phyloP scores from a whole-genome alignment of 2,797 vertebrate genomes.

The Aphelocoma californica region DNA sequence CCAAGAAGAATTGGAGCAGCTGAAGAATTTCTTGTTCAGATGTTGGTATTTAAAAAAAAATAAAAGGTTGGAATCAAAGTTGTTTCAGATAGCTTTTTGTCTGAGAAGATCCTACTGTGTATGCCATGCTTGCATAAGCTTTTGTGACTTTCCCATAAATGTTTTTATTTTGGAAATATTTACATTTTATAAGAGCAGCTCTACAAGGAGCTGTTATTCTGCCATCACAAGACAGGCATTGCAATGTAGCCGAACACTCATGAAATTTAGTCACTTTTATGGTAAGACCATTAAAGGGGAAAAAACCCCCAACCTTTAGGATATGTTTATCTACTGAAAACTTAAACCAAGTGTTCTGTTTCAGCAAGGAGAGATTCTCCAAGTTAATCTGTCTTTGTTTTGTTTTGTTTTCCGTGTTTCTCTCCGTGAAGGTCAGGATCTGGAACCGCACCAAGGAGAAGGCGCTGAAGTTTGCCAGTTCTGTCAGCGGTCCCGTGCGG shows the following conservation, averaged over 20 bases:
- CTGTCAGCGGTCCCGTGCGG: slow-evolving; percentile 73
- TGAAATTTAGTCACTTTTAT: neutral
- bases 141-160: neutral
- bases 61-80: neutral
- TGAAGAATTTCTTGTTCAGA: neutral
- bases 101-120: neutral
- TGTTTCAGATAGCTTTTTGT: neutral
- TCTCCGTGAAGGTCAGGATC: slow-evolving; percentile 82
- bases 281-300: neutral
- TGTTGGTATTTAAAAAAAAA: neutral
- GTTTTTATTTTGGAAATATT: neutral
- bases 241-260: neutral
- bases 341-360: neutral
- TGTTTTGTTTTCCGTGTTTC: neutral
- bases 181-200: neutral
- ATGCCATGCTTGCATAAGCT: neutral
- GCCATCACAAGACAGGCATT: neutral
- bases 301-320: rapidly evolving
- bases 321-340: neutral
- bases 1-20: neutral
- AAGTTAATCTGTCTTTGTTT: neutral
- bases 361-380: neutral
- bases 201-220: neutral
- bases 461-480: slow-evolving; percentile 75
- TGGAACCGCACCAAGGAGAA: slow-evolving; percentile 82